Evolutionary conservation across 1,140 invertebrate species (phyloP), one percentile per base, ranked within the genome.

Genomic region (Condylostylus longicornis): DNA sequence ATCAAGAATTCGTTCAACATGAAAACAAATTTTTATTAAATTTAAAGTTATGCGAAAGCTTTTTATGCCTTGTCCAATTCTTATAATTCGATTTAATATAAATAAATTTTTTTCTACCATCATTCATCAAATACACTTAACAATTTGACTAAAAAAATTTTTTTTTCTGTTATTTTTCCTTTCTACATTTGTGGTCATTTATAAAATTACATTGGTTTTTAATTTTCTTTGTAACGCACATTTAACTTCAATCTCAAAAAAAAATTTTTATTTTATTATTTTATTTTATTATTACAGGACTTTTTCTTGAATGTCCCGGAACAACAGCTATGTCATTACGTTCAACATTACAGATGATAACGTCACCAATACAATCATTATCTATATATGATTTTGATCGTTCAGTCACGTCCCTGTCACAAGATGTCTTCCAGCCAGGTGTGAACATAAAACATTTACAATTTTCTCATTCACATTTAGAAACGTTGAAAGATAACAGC

Each of bases 221-320:
- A n/a, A 5, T 27, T n/a, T 27, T 8, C 9, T 27, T 27, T 27
- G 3, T 27, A 23, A 23, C 22, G 6, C 12, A 12, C 22, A 23
- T 23, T 23, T 23, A 23, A 23, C 12, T 27, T 13, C 25, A 27
- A n/a, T 27, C 4, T 27, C 25, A 10, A 27, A 10, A 4, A 6
- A n/a, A 19, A 38, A 18, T 22, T 38, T 18, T 31, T 4, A 8
- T n/a, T 34, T 35, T 23, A 14, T 17, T 35, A 15, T 35, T 14
- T 21, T 38, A 4, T 13, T 14, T 33, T 38, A 9, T 18, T 2
- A 33, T 58, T 47, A 47, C 60, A 72, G 70, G 83, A 19, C 69
- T 90, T 34, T 87, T 85, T 63, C 66, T 91, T 44, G 85, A 93
- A 62, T 93, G 87, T 56, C 79, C 84, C 13, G 79, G 59, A 4